phyloP scores from a whole-genome alignment of 2,888 invertebrate species.

The Diaperis boleti region DNA sequence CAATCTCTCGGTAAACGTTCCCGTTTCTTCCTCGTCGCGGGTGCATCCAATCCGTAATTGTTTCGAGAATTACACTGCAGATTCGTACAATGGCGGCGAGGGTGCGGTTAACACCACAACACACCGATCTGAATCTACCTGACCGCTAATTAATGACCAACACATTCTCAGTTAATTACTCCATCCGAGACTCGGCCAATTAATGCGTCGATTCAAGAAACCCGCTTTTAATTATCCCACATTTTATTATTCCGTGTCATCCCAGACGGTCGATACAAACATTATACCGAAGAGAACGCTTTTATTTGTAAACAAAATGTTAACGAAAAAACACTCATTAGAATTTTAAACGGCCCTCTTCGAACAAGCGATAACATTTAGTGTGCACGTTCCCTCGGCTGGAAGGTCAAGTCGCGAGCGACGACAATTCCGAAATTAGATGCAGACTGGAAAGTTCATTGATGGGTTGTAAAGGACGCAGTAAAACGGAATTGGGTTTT shows the following conservation, averaged over 20 bases:
- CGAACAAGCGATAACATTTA: slow-evolving; percentile 37
- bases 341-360: slow-evolving; percentile 53
- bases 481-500: too few relatives aligned
- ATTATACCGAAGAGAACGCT: slow-evolving; percentile 55
- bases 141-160: slow-evolving; percentile 62
- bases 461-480: too few relatives aligned
- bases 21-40: too few relatives aligned
- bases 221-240: slow-evolving; percentile 51
- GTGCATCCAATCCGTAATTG: slow-evolving; percentile 23
- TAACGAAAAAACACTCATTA: slow-evolving; percentile 58
- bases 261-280: slow-evolving; percentile 45
- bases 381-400: slow-evolving; percentile 38
- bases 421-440: too few relatives aligned
- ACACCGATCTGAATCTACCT: slow-evolving; percentile 48
- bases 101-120: slow-evolving; percentile 43
- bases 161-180: slow-evolving; percentile 63
- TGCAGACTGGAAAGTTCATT: too few relatives aligned
- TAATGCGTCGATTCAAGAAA: slow-evolving; percentile 62
- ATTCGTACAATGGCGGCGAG: slow-evolving; percentile 41
- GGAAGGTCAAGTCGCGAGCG: slow-evolving; percentile 36
- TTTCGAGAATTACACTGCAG: slow-evolving; percentile 39
- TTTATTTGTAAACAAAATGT: slow-evolving; percentile 63
- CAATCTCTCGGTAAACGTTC: too few relatives aligned
- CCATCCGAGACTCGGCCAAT: slow-evolving; percentile 61
- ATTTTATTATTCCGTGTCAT: slow-evolving; percentile 62